Evolutionary conservation across 2,888 invertebrate species (phyloP), one percentile per base, ranked within the genome.

Genomic region (Herminia tarsipennalis): DNA sequence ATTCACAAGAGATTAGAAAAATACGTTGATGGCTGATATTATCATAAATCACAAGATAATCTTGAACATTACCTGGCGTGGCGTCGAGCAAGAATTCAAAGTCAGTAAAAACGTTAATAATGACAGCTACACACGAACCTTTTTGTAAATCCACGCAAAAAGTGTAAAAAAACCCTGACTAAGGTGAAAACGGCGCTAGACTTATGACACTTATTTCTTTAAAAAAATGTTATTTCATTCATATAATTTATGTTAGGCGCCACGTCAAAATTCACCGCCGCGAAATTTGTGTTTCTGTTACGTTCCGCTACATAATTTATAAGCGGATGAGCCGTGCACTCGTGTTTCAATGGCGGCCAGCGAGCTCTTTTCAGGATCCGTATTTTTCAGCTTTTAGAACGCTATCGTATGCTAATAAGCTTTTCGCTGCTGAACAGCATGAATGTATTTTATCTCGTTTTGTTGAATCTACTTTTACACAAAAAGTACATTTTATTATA

Each of bases 361-460:
- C 58, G 63, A 66, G 65, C 66, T 73, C 75, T 75, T 76, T 78
- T 73, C 66, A 74, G 61, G 59, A 71, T 69, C 66, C 69, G 64
- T 73, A 79, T 79, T 84, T 81, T 81, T 76, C 76, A 75, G 71
- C 75, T 78, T 83, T 79, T 69, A 76, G 65, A 77, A 72, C 66
- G 66, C 72, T 72, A 83, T 82, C 73, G 73, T 78, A 85, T 83
- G 82, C 77, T 84, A 84, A 85, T 84, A 84, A 78, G 81, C 70
- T 70, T 63, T 73, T 71, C 66, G 53, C 60, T 66, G 53, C 60
- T 64, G 71, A 72, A 63, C 53, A 56, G 53, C 51, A 63, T 66
- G 65, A 67, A 74, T 70, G 59, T 50, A 54, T 58, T 66, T 68
- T 16, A 16, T 66, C 33, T 29, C 34, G 35, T 46, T 61, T 56